phyloP scores from a whole-genome alignment of 2,797 vertebrate species.

The Parauchenoglanis punctatus region DNA sequence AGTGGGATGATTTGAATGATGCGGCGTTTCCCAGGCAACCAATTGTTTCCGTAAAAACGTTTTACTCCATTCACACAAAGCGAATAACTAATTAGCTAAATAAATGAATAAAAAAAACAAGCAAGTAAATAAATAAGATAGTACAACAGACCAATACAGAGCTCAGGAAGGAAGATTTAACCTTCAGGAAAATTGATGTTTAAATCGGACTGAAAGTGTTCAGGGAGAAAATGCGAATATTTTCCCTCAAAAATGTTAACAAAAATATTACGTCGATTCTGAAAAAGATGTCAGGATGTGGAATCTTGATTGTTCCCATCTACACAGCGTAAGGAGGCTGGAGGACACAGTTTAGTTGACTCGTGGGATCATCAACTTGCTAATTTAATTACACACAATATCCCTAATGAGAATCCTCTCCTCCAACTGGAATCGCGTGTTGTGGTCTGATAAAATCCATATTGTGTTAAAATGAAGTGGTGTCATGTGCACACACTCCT shows the following conservation, averaged over 20 bases:
- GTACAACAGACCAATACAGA: too few species aligned
- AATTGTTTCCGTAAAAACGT: background rate
- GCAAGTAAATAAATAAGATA: background rate
- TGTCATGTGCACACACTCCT: background rate
- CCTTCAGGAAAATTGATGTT: background rate
- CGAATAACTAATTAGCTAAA: too few species aligned
- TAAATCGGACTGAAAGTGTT: background rate
- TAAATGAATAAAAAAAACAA: background rate
- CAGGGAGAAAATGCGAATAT: background rate
- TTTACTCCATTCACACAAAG: background rate
- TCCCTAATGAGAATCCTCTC: background rate
- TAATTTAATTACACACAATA: background rate
- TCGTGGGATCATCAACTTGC: background rate
- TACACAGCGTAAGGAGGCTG: background rate
- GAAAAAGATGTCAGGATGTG: background rate
- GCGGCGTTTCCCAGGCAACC: conserved; percentile 6
- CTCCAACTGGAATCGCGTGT: background rate
- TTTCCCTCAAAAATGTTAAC: background rate
- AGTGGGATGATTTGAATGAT: conserved; percentile 61
- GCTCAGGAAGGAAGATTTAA: background rate
- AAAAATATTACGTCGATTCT: background rate
- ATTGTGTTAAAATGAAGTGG: background rate
- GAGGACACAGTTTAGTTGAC: background rate
- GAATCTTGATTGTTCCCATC: too few species aligned
- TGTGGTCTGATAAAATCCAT: background rate